Percentiles rank a stretch among this genome's conserved stretches.
These are phyloP conservation scores for Scaptomyza flava DNA, from an alignment of 2,888 invertebrate species.

Conservation along the genomic window DNA sequence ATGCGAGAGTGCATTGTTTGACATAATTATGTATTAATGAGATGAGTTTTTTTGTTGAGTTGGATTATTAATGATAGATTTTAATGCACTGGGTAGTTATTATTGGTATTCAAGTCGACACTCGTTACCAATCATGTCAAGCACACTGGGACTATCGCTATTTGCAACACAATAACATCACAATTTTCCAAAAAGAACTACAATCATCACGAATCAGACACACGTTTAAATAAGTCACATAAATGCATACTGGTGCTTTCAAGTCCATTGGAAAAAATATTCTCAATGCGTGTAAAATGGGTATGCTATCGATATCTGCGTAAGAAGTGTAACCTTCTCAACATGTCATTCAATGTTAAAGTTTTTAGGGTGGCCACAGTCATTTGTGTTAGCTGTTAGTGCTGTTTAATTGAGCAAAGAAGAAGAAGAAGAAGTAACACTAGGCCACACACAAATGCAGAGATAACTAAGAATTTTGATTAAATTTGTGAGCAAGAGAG, in stretches of 20 bases:
- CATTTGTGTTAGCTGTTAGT: not conserved
- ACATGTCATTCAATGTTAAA: not conserved
- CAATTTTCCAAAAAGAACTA: slow-evolving; percentile 1
- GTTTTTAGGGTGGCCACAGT: slow-evolving; percentile 22
- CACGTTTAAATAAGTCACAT: no score
- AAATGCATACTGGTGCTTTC: not conserved
- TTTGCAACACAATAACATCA: not conserved
- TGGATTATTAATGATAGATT: not conserved
- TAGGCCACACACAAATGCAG: slow-evolving; percentile 50
- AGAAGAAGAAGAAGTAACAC: slow-evolving; percentile 38
- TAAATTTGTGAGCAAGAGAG: slow-evolving; percentile 45
- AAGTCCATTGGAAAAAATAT: not conserved
- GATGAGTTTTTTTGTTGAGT: not conserved
- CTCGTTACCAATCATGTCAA: not conserved
- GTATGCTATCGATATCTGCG: not conserved
- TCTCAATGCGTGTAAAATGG: not conserved
- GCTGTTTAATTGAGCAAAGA: slow-evolving; percentile 25
- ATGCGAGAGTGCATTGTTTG: not conserved
- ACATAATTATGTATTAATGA: slow-evolving; percentile 10
- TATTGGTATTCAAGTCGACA: not conserved
- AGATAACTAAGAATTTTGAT: slow-evolving; percentile 61
- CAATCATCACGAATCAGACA: not conserved
- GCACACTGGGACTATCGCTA: slow-evolving; percentile 2
- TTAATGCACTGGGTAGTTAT: not conserved
- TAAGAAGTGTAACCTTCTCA: slow-evolving; percentile 1